Percentiles rank a stretch among this genome's conserved stretches.
Evolutionary conservation across 2,113 vertebrate genomes (phyloP).

Genomic region (Illadopsis cleaveri): DNA sequence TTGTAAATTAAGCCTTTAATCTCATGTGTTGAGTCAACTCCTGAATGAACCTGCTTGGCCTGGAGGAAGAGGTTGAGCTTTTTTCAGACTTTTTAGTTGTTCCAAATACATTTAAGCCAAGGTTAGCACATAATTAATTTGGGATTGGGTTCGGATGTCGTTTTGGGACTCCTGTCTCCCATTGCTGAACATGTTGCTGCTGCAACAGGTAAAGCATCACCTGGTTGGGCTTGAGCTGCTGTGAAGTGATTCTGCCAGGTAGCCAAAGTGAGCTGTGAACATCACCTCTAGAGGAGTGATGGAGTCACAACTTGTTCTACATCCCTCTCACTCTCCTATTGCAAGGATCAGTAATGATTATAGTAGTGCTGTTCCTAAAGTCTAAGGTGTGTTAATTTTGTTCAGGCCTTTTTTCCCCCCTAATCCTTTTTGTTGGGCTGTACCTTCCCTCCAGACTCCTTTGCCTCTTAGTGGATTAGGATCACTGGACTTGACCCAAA

Average conservation of each 20-base stretch:
- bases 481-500: background rate
- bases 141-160: background rate
- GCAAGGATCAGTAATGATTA: background rate
- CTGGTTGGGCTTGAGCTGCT: background rate
- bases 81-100: background rate
- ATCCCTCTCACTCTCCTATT: background rate
- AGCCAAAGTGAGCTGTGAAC: background rate
- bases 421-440: background rate
- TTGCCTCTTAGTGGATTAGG: background rate
- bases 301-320: background rate
- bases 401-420: background rate
- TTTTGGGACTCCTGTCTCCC: background rate
- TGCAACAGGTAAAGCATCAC: background rate
- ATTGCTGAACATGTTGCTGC: background rate
- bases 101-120: background rate
- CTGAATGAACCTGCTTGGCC: background rate
- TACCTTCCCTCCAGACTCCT: background rate
- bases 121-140: background rate
- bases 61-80: background rate
- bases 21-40: background rate
- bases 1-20: slow-evolving; percentile 55
- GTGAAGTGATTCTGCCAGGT: background rate
- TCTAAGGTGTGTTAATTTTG: background rate
- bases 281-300: background rate
- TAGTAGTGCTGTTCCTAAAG: background rate